Conservation (phyloP, 1,140 invertebrate genomes). For the Heliconius eleuchia region DNA sequence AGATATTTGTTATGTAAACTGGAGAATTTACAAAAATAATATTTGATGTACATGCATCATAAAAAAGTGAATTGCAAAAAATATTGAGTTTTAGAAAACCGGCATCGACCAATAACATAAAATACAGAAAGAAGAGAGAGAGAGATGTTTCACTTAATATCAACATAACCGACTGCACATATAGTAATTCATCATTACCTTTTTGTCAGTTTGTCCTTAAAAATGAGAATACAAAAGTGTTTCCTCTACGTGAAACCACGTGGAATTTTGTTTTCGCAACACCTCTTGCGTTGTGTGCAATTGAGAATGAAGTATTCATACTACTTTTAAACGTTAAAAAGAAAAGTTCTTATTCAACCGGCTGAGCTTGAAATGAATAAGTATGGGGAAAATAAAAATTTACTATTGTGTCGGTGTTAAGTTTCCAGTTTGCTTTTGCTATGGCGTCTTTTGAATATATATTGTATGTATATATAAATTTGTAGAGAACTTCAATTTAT, state of each 20-base stretch:
- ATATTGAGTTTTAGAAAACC: no score
- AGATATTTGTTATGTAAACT: no score
- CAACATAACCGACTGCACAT: background rate
- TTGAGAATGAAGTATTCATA: slow-evolving; percentile 29
- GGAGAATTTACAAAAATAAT: no score
- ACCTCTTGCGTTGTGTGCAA: slow-evolving; percentile 16
- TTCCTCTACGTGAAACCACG: background rate
- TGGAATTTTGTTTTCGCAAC: slow-evolving; percentile 11
- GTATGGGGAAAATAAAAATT: slow-evolving; percentile 23
- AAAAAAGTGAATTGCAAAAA: no score
- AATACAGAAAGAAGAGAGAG: no score
- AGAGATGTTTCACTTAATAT: background rate
- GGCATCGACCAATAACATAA: no score
- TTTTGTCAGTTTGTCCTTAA: background rate
- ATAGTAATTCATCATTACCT: background rate
- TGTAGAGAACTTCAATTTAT: no score
- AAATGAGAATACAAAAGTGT: background rate
- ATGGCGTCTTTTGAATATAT: background rate
- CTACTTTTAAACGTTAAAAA: slow-evolving; percentile 19
- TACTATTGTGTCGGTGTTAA: slow-evolving; percentile 15
- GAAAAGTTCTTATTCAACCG: slow-evolving; percentile 22
- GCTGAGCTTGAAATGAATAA: slow-evolving; percentile 22
- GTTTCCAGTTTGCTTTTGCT: slow-evolving; percentile 11
- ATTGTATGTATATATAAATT: no score
- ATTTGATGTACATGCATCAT: no score